Base-by-base conservation (phyloP, 1,140 invertebrate species). In the Chionoecetes opilio region DNA sequence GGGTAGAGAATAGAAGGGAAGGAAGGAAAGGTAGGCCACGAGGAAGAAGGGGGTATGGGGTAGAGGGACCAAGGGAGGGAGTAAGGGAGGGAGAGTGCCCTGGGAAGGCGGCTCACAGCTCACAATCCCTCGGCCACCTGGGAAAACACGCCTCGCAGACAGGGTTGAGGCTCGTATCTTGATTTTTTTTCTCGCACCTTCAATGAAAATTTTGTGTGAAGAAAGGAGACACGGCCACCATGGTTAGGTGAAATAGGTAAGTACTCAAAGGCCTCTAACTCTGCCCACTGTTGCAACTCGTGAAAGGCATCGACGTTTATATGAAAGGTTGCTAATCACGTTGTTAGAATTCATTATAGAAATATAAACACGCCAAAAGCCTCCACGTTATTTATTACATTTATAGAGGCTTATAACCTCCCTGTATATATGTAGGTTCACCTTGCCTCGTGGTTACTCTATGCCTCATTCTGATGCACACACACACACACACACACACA, bases 61-160 rank as follows among this genome's bases (percentile, higher is more conserved):
- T 17, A 26, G 63, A 75, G 21, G 63, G 63, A 21, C 5, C 26
- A n/a, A n/a, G 63, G 11, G 1, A 75, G 26, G 63, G 63, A n/a
- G 63, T 17, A 21, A 21, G 63, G 63, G 63, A n/a, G n/a, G 5
- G 63, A 75, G 63, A 26, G n/a, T n/a, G n/a, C 21, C 21, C 21
- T 6, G 63, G n/a, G 63, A 75, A 63, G 53, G 53, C 8, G 53
- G 53, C 63, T 75, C 63, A 75, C 63, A 75, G 21, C 63, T 75
- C 63, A 75, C 63, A 75, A 75, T 75, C 63, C 63, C 63, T 26
- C 21, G 63, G 63, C n/a, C 63, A 75, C 63, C 63, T 75, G 63
- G 63, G 63, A 75, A 75, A 75, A 75, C 63, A 75, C 63, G 63
- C 63, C 63, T 75, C 63, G 1, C 63, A 75, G 63, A 75, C 63